Conservation (phyloP, 2,797 vertebrate species). For the Podargus strigoides region DNA sequence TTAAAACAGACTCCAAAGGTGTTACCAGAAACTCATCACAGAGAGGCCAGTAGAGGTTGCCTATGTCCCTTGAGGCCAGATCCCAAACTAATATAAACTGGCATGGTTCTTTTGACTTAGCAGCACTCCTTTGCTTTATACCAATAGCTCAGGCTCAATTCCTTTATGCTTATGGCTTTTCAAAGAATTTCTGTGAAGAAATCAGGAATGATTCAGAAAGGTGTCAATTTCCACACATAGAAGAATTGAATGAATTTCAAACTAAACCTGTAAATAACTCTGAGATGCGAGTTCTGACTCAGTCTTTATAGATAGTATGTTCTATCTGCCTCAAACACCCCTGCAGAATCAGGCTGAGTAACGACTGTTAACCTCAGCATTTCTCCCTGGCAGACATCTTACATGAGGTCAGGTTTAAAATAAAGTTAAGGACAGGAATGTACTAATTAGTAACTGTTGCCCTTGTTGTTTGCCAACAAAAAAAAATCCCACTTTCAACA, state of each 20-base stretch:
- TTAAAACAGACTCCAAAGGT: constrained; percentile 60
- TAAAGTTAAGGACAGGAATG: not conserved
- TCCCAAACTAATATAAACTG: not conserved
- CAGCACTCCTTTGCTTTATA: not conserved
- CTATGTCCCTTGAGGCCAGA: constrained; percentile 4
- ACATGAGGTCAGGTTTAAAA: not conserved
- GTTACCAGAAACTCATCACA: constrained; percentile 38
- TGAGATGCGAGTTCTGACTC: not conserved
- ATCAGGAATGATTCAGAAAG: not conserved
- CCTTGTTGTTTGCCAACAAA: not conserved
- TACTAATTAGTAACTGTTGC: not conserved
- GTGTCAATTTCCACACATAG: not conserved
- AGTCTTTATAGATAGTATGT: not conserved
- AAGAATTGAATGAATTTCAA: not conserved
- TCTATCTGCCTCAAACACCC: not conserved
- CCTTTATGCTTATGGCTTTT: not conserved
- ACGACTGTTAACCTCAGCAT: not conserved
- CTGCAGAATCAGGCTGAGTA: not conserved
- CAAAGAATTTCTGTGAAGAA: not conserved
- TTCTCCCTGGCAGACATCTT: not conserved
- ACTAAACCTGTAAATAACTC: not conserved
- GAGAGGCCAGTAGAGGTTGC: constrained; percentile 3
- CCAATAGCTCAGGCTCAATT: not conserved
- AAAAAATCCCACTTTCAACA: not conserved
- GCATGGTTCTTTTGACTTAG: not conserved